Evolutionary conservation across 1,140 invertebrate genomes (phyloP).

Genomic region (Bombus breviceps): DNA sequence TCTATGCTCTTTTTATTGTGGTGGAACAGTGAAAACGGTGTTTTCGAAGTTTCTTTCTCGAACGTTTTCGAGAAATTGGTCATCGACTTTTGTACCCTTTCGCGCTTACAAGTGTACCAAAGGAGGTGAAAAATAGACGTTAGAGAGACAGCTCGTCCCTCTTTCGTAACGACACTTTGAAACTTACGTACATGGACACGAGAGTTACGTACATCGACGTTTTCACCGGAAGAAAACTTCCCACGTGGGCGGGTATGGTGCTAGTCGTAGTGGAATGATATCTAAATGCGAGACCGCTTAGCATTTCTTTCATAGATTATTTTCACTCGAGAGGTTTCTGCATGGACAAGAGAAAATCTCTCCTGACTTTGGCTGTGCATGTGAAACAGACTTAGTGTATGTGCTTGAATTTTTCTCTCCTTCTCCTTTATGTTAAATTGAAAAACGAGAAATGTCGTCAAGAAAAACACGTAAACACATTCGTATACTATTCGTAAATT

Average conservation of each 20-base stretch:
- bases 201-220: constrained; percentile 18
- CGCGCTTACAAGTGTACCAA: too few relatives aligned
- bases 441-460: neutral
- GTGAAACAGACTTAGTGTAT: neutral
- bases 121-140: neutral
- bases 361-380: neutral
- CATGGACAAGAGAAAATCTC: neutral
- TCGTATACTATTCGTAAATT: too few relatives aligned
- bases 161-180: constrained; percentile 48
- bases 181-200: constrained; percentile 23
- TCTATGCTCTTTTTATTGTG: too few relatives aligned
- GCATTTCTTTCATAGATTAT: constrained; percentile 22
- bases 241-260: neutral
- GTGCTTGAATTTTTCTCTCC: too few relatives aligned
- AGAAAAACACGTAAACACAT: neutral
- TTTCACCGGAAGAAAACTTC: constrained; percentile 11
- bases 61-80: neutral
- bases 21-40: neutral
- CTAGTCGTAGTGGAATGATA: neutral
- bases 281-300: constrained; percentile 25
- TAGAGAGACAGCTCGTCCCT: constrained; percentile 25
- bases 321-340: neutral
- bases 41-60: neutral
- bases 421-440: neutral
- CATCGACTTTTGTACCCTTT: constrained; percentile 9